Base-by-base conservation (phyloP, 2,888 invertebrate species). In the Tachina lurida region DNA sequence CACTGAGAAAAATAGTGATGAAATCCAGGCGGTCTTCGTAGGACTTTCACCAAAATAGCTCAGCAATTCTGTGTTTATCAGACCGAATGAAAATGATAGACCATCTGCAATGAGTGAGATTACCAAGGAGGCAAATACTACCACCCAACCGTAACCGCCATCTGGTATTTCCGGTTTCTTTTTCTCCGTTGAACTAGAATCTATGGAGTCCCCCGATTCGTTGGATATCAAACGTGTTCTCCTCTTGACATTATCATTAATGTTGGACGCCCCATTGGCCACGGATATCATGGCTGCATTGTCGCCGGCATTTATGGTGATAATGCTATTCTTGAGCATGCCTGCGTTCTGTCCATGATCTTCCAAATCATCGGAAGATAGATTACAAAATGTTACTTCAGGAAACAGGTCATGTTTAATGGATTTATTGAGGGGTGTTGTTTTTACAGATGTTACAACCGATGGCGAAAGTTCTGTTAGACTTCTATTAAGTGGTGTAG, bases 41-140 rank as follows among this genome's bases (percentile, higher is more conserved):
- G 97, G 97, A 58, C 96, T 96, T 45, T 96, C 96, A 78, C 94
- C 93, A 91, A 98, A 98, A 90, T 97, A 96, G 65, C 95, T 94
- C 63, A 97, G 93, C 89, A 98, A 96, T 89, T 97, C 96, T 1
- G 96, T 96, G 90, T 96, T 97, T 10, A 98, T 94, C 19, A 98
- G 93, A 0, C 98, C 99, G 91, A 98, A 98, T 1, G 97, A 97
- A 92, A 98, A 98, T 71, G 97, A 97, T 79, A 98, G 95, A 0
- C 98, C 98, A 92, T 98, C 98, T 54, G 97, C 97, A 68, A 98
- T 96, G 93, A 97, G 95, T 22, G 97, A 97, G 80, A 98, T 95
- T 58, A 97, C 91, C 88, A 98, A 95, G 0, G 97, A 97, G 5
- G 97, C 96, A 54, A 96, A 92, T 0, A 98, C 98, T 1, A 98